Base-by-base conservation (phyloP, 2,113 vertebrate species). In the Equus quagga region DNA sequence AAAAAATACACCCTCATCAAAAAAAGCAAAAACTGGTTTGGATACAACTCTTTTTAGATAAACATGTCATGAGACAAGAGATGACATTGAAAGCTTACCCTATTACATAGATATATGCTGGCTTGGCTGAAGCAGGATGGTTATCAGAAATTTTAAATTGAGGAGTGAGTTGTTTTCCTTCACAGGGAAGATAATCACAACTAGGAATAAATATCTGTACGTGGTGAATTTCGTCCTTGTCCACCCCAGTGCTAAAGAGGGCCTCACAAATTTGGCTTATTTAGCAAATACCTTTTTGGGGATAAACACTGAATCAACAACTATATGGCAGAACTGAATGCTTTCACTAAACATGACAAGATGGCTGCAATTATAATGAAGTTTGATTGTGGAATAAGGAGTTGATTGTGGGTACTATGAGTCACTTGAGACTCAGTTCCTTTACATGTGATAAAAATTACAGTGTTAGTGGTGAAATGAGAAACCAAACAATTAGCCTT, bases 371-470 rank as follows among this genome's bases (percentile, higher is more conserved):
- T 91, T 81, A 91, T 67, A 62, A 82, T 46, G 41, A 93, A 85
- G 78, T 89, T 78, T 75, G 64, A 88, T 91, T 83, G 93, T 82
- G 87, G 62, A 54, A n/a, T 94, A 90, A 94, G 1, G 24, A 94
- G 60, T 67, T 78, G 91, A 85, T 88, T 94, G 72, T 97, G 95
- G 72, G 56, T 51, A 44, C 36, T n/a, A 0, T 96, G 97, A 96
- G 95, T 97, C 97, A 96, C 78, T 93, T 21, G 56, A 81, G 82
- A 83, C 36, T 96, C n/a, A 6, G 44, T 93, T 96, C 96, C 96
- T 92, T 97, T 97, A 91, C 91, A 91, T 87, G 80, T 78, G 82
- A 95, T 96, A 87, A 86, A 96, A 91, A 86, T 89, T 46, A 88
- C 44, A 83, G 56, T 69, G 18, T 92, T 54, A 3, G 13, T 73